Base-by-base conservation (phyloP, 2,888 invertebrate species). In the Caenorhabditis uteleia region DNA sequence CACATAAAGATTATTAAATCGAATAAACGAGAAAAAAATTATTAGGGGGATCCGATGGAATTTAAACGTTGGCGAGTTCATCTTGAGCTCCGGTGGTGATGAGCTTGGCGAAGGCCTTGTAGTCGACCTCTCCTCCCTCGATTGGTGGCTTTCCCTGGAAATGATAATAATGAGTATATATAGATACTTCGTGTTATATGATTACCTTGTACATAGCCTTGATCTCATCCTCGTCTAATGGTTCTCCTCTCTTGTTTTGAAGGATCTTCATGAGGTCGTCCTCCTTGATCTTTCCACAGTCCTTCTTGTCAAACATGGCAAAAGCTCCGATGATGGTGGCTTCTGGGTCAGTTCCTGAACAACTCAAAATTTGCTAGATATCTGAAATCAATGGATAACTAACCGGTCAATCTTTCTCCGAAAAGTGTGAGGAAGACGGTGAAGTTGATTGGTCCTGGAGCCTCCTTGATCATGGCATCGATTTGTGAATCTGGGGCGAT, bases 61-160 rank as follows among this genome's bases (percentile, higher is more conserved):
- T 66, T 72, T 60, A 72, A 46, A 65, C 72, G 56, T 47, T 62
- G 56, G 80, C 74, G 61, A 80, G 74, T 70, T 80, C 79, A 42
- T 80, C 80, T 54, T 85, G 84, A 58, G 85, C 84, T 68, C 86
- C 86, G 70, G 86, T 85, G 83, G 86, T 87, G 77, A 87, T 85
- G 64, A 85, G 83, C 45, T 82, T 82, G 49, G 85, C 85, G 78
- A 87, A 86, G 58, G 84, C 85, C 66, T 84, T 83, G 82, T 87
- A 87, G 80, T 87, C 86, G 59, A 86, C 72, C 73, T 84, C 81
- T 74, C 87, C 87, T 48, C 81, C 85, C 51, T 83, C 82, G 53
- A 87, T 83, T 27, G 86, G 86, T 40, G 86, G 83, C 54, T 82
- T 82, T 57, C 83, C 83, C 76, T 64, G 57, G 2, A 59, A 59